Percentiles rank a stretch among this genome's conserved stretches.
Evolutionary conservation across 2,888 invertebrate species (phyloP).

Genomic region (Prenolepis imparis): DNA sequence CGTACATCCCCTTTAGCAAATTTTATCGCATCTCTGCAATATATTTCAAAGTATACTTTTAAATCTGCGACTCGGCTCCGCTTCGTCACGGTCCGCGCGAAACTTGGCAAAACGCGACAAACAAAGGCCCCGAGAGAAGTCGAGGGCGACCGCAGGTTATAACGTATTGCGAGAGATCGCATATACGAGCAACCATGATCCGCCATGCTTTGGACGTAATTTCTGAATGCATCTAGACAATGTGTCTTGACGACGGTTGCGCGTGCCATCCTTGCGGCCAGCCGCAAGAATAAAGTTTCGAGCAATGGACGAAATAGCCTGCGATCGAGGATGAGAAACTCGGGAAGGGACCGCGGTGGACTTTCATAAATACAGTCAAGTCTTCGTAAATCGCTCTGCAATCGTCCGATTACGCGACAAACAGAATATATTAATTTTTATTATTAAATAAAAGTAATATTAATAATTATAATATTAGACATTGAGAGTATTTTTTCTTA

Average conservation of each 20-base stretch:
- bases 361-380: slow-evolving; percentile 20
- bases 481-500: no score
- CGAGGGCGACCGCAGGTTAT: slow-evolving; percentile 77
- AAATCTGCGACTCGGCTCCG: slow-evolving; percentile 38
- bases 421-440: not conserved
- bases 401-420: not conserved
- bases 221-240: slow-evolving; percentile 68
- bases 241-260: slow-evolving; percentile 63
- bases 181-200: slow-evolving; percentile 72
- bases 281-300: slow-evolving; percentile 63
- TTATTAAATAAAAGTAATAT: no score
- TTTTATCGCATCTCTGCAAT: slow-evolving; percentile 34
- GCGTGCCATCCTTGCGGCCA: slow-evolving; percentile 70
- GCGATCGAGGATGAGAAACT: slow-evolving; percentile 37
- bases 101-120: slow-evolving; percentile 52
- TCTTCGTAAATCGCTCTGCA: not conserved
- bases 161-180: slow-evolving; percentile 79
- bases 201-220: slow-evolving; percentile 60
- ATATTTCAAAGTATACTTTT: slow-evolving; percentile 13
- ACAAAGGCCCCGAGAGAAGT: slow-evolving; percentile 43
- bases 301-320: slow-evolving; percentile 2
- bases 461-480: no score
- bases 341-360: not conserved
- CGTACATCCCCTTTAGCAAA: not conserved
- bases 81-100: slow-evolving; percentile 62